Conservation (phyloP, 1,140 invertebrate genomes). For the Anoplolepis gracilipes region DNA sequence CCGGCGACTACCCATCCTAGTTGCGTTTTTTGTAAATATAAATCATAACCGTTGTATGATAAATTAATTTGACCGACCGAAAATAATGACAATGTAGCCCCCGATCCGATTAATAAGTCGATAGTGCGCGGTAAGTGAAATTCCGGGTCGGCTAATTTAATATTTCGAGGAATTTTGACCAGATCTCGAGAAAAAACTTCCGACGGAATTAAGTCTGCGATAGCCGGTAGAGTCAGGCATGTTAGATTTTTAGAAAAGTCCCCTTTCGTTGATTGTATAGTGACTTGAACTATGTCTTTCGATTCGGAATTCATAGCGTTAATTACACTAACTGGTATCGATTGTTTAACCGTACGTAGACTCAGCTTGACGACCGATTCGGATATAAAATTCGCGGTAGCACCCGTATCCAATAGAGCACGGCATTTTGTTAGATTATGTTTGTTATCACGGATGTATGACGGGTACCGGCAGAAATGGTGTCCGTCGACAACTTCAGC, state of each 20-base stretch:
- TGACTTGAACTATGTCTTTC: not conserved
- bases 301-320: conserved; percentile 37
- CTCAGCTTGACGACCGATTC: conserved; percentile 9
- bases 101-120: conserved; percentile 22
- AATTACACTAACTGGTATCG: conserved; percentile 22
- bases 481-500: no score
- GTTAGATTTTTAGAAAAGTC: not conserved
- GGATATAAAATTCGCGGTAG: conserved; percentile 60
- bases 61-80: conserved; percentile 17
- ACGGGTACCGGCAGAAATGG: no score
- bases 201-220: not conserved
- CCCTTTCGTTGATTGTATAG: not conserved
- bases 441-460: not conserved
- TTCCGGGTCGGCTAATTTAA: conserved; percentile 21
- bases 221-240: not conserved
- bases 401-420: conserved; percentile 49
- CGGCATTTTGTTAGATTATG: not conserved
- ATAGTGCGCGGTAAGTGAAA: conserved; percentile 10
- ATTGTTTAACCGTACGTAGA: not conserved
- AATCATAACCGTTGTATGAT: not conserved
- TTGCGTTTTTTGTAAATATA: not conserved
- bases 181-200: not conserved
- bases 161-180: not conserved
- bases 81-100: not conserved
- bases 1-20: no score